These are phyloP conservation scores for Dryomyza anilis DNA, from an alignment of 2,888 invertebrate species.

Conservation along the genomic window DNA sequence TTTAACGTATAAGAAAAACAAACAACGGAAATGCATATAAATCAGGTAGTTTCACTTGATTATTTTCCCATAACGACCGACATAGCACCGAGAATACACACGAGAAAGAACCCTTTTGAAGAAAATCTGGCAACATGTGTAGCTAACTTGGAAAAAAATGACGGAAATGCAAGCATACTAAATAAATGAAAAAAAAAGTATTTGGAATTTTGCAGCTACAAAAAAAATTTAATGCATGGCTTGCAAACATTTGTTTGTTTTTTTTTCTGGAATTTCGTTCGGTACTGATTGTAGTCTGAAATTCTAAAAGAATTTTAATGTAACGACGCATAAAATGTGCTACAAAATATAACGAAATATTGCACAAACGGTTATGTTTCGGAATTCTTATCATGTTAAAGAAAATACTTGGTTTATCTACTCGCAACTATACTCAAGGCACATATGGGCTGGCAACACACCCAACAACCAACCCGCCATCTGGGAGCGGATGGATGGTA, in stretches of 20 bases:
- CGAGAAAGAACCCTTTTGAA: background rate
- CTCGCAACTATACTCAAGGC: no score
- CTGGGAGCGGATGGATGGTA: no score
- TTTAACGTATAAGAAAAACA: background rate
- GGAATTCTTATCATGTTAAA: no score
- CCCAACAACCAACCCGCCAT: no score
- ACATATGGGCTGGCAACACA: no score
- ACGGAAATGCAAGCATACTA: background rate
- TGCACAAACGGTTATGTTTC: no score
- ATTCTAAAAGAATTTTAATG: no score
- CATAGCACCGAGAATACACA: background rate
- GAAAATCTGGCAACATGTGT: background rate
- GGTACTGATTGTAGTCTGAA: background rate
- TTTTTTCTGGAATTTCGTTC: background rate
- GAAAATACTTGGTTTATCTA: no score
- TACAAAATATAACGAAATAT: no score
- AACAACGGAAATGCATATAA: slow-evolving; percentile 6
- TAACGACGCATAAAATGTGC: no score
- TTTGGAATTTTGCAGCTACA: background rate
- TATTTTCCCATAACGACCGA: background rate
- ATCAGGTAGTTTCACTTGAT: background rate
- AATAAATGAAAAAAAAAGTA: background rate
- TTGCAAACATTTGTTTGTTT: slow-evolving; percentile 8
- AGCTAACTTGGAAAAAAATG: background rate
- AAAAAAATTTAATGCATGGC: background rate